Base-by-base conservation (phyloP, 2,797 vertebrate genomes). In the Gallinago solitaria region DNA sequence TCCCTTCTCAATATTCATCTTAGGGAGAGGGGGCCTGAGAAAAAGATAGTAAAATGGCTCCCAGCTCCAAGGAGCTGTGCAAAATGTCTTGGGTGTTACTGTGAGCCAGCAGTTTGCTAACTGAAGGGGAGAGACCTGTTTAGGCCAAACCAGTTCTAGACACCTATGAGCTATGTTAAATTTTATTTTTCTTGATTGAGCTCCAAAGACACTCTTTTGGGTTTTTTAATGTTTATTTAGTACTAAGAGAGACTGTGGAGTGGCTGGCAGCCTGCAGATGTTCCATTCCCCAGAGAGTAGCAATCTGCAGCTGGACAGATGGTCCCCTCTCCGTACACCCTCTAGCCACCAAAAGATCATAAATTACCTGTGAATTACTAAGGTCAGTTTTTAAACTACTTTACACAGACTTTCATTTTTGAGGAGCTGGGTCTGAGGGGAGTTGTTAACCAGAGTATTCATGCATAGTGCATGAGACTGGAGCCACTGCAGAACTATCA, bases 131-230 rank as follows among this genome's bases (percentile, higher is more conserved):
- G 56, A 67, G 60, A 83, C 43, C 32, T 76, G 24, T 79, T 90
- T 35, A 73, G 86, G 54, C 59, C 67, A 87, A 76, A 89, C 19
- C 11, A 47, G 41, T 89, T 78, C 74, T 84, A 76, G 54, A 79
- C 37, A 79, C 50, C 59, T 84, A 12, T 41, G 12, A 92, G 41
- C n/a, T 83, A 33, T 17, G 6, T 45, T 67, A 54, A 39, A 41
- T 65, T 73, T 69, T 93, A 24, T 83, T 83, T 69, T 91, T 91
- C 64, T 80, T 91, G 71, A 39, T 23, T 70, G 35, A 79, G 73
- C 37, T 76, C 33, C 59, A 93, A 69, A 87, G 63, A 57, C 9
- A 59, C 23, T 84, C 41, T 84, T 84, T 59, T 37, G 18, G 3
- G 1, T 0, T 41, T 39, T 83, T 91, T 89, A 45, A n/a, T 75